Percentiles rank a stretch among this genome's conserved stretches.
Evolutionary conservation across 2,888 invertebrate genomes (phyloP).

Genomic region (Drosophila mercatorum): DNA sequence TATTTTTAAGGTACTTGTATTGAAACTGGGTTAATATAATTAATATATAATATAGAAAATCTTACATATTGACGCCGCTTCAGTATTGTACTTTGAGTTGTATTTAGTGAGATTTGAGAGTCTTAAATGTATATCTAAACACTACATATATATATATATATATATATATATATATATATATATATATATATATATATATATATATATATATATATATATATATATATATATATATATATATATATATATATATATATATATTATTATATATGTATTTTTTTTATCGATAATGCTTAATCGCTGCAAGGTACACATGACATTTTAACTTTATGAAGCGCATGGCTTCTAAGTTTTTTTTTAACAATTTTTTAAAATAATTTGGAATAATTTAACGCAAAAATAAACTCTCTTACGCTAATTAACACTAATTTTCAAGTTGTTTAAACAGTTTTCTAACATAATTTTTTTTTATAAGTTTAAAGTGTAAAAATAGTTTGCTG

Average conservation of each 20-base stretch:
- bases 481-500: constrained; percentile 56
- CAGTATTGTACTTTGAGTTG: constrained; percentile 70
- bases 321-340: constrained; percentile 45
- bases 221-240: constrained; percentile 4
- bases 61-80: constrained; percentile 46
- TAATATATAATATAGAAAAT: constrained; percentile 14
- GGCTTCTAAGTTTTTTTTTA: constrained; percentile 53
- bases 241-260: constrained; percentile 12
- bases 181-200: constrained; percentile 15
- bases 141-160: constrained; percentile 13
- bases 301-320: constrained; percentile 78
- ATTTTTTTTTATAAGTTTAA: neutral
- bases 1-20: constrained; percentile 40
- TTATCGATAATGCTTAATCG: constrained; percentile 31
- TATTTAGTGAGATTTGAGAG: constrained; percentile 49
- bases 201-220: constrained; percentile 10
- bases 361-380: constrained; percentile 69
- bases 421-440: constrained; percentile 19
- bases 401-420: constrained; percentile 36
- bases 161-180: constrained; percentile 3
- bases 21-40: constrained; percentile 40
- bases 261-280: neutral
- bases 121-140: constrained; percentile 5
- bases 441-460: neutral
- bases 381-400: constrained; percentile 53